phyloP scores from a whole-genome alignment of 2,797 vertebrate species.

The Pseudopleuronectes americanus region DNA sequence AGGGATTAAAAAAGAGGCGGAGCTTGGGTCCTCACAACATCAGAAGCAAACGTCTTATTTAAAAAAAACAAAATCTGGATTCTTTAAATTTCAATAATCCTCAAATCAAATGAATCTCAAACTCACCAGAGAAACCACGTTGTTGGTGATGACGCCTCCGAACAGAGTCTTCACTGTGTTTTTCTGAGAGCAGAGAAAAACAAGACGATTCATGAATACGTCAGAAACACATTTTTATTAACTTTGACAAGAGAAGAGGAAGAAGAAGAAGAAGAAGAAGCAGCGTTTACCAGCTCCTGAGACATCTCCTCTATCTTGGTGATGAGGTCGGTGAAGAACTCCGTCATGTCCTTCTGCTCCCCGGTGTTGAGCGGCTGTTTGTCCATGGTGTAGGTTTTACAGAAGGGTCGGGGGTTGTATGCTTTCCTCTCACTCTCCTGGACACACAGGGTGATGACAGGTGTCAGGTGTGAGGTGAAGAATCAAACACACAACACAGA shows the following conservation, averaged over 20 bases:
- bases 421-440: conserved; percentile 99
- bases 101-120: too few species aligned
- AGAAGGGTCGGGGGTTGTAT: conserved; percentile 97
- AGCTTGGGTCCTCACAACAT: too few species aligned
- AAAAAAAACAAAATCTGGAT: too few species aligned
- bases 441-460: background rate
- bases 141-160: conserved; percentile 98
- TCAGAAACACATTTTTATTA: too few species aligned
- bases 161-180: conserved; percentile 98
- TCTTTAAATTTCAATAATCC: too few species aligned
- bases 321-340: conserved; percentile 99
- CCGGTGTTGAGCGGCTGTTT: conserved; percentile 98
- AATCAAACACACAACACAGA: too few species aligned
- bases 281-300: conserved; percentile 89
- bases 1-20: too few species aligned
- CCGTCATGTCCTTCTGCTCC: conserved; percentile 99
- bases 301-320: conserved; percentile 99
- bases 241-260: too few species aligned
- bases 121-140: conserved; percentile 97
- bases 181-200: conserved; percentile 84
- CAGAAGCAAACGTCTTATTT: too few species aligned
- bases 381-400: conserved; percentile 99
- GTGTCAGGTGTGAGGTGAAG: too few species aligned
- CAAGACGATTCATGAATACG: background rate
- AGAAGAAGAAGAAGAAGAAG: too few species aligned